Evolutionary conservation across 2,888 invertebrate genomes (phyloP).

Genomic region (Spodoptera picta): DNA sequence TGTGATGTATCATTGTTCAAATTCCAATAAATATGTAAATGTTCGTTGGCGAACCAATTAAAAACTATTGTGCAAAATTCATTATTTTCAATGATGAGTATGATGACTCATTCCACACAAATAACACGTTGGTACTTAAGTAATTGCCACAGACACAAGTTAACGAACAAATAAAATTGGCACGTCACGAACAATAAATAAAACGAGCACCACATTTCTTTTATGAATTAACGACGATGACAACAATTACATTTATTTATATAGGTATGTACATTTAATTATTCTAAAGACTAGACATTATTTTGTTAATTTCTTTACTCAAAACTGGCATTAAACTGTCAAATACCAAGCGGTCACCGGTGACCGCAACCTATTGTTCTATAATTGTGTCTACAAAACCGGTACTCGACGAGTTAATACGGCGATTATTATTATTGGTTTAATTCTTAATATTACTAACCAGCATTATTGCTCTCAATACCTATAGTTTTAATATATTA

Average conservation of each 20-base stretch:
- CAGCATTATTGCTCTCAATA: conserved; percentile 28
- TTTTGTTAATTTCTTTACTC: conserved; percentile 3
- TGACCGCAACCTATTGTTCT: too few species aligned
- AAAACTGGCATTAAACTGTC: too few species aligned
- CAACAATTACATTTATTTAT: conserved; percentile 11
- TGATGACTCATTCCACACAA: conserved; percentile 10
- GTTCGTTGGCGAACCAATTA: neutral
- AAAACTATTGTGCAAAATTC: conserved; percentile 4
- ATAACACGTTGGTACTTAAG: neutral
- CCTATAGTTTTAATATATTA: conserved; percentile 11
- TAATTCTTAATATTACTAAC: conserved; percentile 36
- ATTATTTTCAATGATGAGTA: conserved; percentile 15
- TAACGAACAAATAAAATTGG: conserved; percentile 24
- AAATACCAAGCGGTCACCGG: too few species aligned
- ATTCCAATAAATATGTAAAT: too few species aligned
- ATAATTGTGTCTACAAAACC: too few species aligned
- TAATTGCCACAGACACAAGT: conserved; percentile 11
- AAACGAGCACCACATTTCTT: conserved; percentile 25
- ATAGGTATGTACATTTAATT: conserved; percentile 9
- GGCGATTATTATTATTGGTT: conserved; percentile 20
- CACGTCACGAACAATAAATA: conserved; percentile 41
- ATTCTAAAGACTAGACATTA: conserved; percentile 20
- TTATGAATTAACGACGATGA: conserved; percentile 22
- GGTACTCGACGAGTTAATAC: too few species aligned
- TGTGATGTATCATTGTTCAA: too few species aligned